Evolutionary conservation across 2,113 vertebrate species (phyloP), one percentile per base, ranked within the genome.

Genomic region (Rhinogobius similis): DNA sequence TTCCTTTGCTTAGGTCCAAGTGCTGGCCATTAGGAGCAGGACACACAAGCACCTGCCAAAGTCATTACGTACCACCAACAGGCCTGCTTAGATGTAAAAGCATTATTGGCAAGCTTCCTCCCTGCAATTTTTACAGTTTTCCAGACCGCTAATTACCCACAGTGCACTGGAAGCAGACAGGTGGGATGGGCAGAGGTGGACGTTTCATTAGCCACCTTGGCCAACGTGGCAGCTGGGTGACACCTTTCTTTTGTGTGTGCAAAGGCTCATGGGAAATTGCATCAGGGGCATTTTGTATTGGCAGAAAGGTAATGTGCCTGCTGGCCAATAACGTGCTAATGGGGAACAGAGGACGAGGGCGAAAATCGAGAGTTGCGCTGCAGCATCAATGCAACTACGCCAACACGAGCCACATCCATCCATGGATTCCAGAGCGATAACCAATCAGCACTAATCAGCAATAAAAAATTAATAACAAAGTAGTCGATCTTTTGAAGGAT

Each of bases 141-240:
- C 53, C 3, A 56, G 24, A 27, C 10, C 24, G 13, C 53, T 56
- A 56, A 56, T 56, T 56, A 56, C 53, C 24, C 12, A 26, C 24
- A 56, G 53, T 13, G 53, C 23, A 56, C 21, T 13, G 53, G 53
- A 24, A 46, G 43, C 14, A 20, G 43, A 46, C 43, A 46, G 43
- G 43, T 46, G 12, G 52, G 52, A 55, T 14, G 53, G 53, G 43
- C 43, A 56, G 53, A 56, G 53, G 53, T 56, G 53, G 53, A 56
- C 53, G 10, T 56, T 56, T 56, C 23, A 56, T 56, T 56, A 56
- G 53, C 24, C 53, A 24, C 53, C 13, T 1, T 5, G 53, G 53
- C 12, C 53, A 26, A 27, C 53, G 1, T 27, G 53, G 53, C 53
- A 27, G 53, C 53, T 4, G 24, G 53, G 53, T 56, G 53, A 56